phyloP scores from a whole-genome alignment of 2,797 vertebrate genomes.

The Chloroceryle inda region DNA sequence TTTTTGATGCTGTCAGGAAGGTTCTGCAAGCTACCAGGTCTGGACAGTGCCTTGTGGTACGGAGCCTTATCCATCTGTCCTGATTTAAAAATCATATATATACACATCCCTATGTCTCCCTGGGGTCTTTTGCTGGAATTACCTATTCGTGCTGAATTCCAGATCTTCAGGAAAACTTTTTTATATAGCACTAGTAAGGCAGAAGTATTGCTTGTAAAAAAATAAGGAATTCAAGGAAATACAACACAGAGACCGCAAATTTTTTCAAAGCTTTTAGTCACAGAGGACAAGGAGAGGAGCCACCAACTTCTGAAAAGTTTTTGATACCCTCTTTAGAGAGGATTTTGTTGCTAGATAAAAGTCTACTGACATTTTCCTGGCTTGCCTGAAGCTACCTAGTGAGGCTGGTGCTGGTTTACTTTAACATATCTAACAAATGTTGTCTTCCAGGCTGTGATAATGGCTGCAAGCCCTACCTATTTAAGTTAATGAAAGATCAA shows the following conservation, averaged over 20 bases:
- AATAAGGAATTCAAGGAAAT: background rate
- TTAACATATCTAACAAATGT: background rate
- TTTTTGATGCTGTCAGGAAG: background rate
- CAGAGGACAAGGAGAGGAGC: background rate
- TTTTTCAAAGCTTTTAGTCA: background rate
- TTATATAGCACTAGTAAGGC: background rate
- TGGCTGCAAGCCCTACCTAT: background rate
- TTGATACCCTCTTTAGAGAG: background rate
- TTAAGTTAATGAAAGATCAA: background rate
- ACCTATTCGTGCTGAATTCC: background rate
- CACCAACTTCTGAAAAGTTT: background rate
- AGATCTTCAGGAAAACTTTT: background rate
- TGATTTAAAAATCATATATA: background rate
- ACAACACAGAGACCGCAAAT: background rate
- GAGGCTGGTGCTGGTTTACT: background rate
- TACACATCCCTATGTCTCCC: background rate
- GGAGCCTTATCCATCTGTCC: background rate
- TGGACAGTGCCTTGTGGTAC: background rate
- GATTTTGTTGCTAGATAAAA: background rate
- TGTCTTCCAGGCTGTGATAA: background rate
- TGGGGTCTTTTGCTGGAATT: background rate
- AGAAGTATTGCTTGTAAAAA: background rate
- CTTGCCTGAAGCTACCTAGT: background rate
- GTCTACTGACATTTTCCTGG: background rate
- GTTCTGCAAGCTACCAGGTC: background rate